Base-by-base conservation (phyloP, 2,113 vertebrate genomes). In the Phaethornis superciliosus region DNA sequence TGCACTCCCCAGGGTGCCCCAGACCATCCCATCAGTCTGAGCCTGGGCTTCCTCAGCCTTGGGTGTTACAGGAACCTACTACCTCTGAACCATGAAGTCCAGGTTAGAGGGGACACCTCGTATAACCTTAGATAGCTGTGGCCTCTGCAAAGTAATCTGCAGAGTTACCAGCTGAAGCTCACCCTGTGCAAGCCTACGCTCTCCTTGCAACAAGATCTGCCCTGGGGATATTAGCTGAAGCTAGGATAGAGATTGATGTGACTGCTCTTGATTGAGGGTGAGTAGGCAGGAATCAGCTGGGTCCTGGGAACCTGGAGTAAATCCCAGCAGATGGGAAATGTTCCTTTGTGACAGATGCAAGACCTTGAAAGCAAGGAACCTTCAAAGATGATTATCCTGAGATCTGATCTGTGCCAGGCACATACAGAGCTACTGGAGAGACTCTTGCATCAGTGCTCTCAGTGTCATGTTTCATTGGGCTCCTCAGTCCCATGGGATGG, bases 281-380 rank as follows among this genome's bases (percentile, higher is more conserved):
- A 15, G 47, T 59, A 82, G 47, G 47, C 67, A 93, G 85, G 81
- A 80, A 59, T 85, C 85, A 85, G 42, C 68, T 78, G 64, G 52
- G 71, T 76, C 44, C 60, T 1, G 4, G 69, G 33, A 89, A 85
- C 37, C 23, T 10, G 1, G n/a, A 63, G 56, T 82, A 85, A 90
- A 95, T 94, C 76, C 76, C 89, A 94, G 76, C 95, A 94, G 89
- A 94, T 88, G 88, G 85, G 44, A 91, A 94, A 81, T 94, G 85
- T 76, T 86, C 52, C 56, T 90, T 58, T 76, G 56, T 96, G 95
- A 96, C 93, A 96, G 94, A 84, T 81, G 81, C 77, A 92, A 93
- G 90, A 84, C 54, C 22, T 88, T 21, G 71, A 65, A 83, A 95
- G 27, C 65, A 79, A 84, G 86, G 62, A 95, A 54, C 83, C 74